phyloP scores from a whole-genome alignment of 2,888 invertebrate species.

The Drosophila niveifrons region DNA sequence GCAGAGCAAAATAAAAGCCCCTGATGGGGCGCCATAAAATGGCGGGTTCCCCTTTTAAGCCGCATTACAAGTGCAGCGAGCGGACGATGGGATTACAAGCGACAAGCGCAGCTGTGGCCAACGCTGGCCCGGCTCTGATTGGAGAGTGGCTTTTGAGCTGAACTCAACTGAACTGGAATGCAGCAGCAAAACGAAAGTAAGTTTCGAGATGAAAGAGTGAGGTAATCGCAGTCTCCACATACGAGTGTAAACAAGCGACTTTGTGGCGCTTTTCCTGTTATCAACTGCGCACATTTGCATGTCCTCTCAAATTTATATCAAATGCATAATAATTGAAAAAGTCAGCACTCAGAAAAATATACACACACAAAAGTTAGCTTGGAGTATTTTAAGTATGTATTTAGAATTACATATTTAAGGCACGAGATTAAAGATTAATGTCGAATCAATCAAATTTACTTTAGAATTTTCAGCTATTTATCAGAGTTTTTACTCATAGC shows the following conservation, averaged over 20 bases:
- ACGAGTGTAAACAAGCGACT: conserved; percentile 75
- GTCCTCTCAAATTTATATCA: conserved; percentile 58
- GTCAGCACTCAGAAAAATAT: conserved; percentile 2
- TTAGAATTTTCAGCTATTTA: too few relatives aligned
- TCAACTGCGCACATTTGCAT: conserved; percentile 65
- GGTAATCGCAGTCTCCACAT: conserved; percentile 36
- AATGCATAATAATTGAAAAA: conserved; percentile 69
- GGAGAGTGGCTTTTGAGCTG: conserved; percentile 22
- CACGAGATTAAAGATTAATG: too few relatives aligned
- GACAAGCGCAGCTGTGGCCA: conserved; percentile 71
- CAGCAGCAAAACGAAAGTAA: not conserved
- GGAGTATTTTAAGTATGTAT: too few relatives aligned
- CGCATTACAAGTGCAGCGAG: conserved; percentile 76
- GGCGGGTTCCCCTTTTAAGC: conserved; percentile 59
- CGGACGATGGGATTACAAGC: conserved; percentile 69
- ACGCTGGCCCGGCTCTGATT: conserved; percentile 33
- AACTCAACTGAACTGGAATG: conserved; percentile 14
- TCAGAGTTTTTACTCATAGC: too few relatives aligned
- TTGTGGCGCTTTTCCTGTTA: conserved; percentile 74
- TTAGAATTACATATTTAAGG: too few relatives aligned
- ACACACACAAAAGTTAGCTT: too few relatives aligned
- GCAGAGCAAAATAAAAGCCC: conserved; percentile 21
- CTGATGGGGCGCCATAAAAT: conserved; percentile 52
- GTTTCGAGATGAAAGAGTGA: not conserved
- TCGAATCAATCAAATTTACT: too few relatives aligned